These are phyloP conservation scores for Stomorhina lunata DNA, from an alignment of 2,888 invertebrate genomes.

Conservation along the genomic window DNA sequence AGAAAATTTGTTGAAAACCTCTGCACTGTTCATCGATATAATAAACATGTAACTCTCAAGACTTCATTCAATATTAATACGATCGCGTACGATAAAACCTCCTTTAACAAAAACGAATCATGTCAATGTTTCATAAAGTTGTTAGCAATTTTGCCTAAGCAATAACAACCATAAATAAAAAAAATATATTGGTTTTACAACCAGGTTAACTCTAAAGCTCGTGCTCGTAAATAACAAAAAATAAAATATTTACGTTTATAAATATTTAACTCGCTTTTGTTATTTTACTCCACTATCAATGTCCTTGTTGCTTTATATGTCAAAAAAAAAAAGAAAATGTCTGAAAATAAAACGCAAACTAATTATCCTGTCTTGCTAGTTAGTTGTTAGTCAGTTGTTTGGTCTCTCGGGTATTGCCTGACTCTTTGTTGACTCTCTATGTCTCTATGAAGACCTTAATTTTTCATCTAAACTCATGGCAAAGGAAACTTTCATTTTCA, in stretches of 20 bases:
- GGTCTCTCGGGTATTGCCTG: neutral
- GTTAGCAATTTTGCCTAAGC: neutral
- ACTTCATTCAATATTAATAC: neutral
- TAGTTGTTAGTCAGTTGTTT: too few species aligned
- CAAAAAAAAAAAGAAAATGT: too few species aligned
- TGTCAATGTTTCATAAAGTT: conserved; percentile 8
- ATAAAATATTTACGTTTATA: neutral
- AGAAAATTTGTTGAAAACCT: too few species aligned
- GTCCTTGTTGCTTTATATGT: neutral
- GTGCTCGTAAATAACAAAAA: neutral
- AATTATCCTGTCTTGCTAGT: conserved; percentile 46
- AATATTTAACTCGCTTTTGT: conserved; percentile 23
- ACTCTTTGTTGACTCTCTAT: neutral
- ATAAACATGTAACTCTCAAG: conserved; percentile 12
- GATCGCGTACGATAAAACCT: too few species aligned
- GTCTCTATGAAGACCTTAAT: neutral
- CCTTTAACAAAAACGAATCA: too few species aligned
- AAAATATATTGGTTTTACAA: too few species aligned
- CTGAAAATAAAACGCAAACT: neutral
- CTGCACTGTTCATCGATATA: neutral
- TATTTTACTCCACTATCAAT: too few species aligned
- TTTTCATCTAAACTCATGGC: neutral
- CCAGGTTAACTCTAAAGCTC: neutral
- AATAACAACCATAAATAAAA: neutral
- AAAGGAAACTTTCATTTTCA: neutral